Base-by-base conservation (phyloP, 2,888 invertebrate genomes). In the Calameuta filiformis region DNA sequence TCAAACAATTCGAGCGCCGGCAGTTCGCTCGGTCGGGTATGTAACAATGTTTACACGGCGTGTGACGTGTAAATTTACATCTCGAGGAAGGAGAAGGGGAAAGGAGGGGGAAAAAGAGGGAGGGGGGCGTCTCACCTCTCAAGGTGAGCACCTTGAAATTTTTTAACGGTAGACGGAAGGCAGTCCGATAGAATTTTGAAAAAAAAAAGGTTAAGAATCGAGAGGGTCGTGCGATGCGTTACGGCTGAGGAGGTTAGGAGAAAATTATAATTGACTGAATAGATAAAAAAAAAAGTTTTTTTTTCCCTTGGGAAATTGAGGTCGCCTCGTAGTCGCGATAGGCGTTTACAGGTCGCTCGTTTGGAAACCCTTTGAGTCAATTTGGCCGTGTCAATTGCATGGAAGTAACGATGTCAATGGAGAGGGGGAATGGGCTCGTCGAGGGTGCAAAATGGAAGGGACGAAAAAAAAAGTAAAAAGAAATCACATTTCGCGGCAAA, bases 401-500 rank as follows among this genome's bases (percentile, higher is more conserved):
- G 87, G 85, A 88, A 89, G 23, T 56, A 89, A 85, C 86, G 82
- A 88, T 0, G 89, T 82, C 84, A 87, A 79, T 86, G 80, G 89
- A 35, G 35, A 88, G 87, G 87, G 40, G 31, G 31, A 31, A 31
- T 15, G 15, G 15, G 40, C 6, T 23, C 23, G 40, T 15, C 40
- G 23, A 56, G 40, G 40, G 40, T 23, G 15, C n/a, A 56, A 56
- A 23, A 56, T 23, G 23, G 40, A 2, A 56, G 6, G 15, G 40
- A 56, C 0, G 40, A 23, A 56, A 4, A 12, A 37, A 12, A 40
- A 15, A 2, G 3, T 1, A 23, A 6, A 23, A 9, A 15, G 23
- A 40, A 40, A 40, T 40, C 15, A 40, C 15, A 40, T 40, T 40
- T 40, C 40, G 40, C 9, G 40, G 23, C 23, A 23, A 56, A 56